Conservation (phyloP, 2,113 vertebrate genomes). For the Salvelinus namaycush region DNA sequence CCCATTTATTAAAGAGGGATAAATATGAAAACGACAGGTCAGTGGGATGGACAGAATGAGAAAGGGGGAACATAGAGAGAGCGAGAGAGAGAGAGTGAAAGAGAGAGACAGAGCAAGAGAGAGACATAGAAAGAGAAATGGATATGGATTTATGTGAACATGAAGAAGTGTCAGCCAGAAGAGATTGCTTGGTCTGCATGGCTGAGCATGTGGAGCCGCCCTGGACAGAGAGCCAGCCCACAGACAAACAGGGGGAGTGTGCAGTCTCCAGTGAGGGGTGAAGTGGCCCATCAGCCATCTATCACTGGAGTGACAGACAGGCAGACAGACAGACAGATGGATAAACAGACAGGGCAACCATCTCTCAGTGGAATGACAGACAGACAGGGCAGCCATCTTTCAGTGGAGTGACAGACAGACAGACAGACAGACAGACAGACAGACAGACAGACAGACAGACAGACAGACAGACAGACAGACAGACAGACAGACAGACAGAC, state of each 20-base stretch:
- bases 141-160: slow-evolving; percentile 51
- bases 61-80: background rate
- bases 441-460: too few relatives aligned
- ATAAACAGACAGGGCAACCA: too few relatives aligned
- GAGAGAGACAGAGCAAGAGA: background rate
- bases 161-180: slow-evolving; percentile 42
- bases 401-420: background rate
- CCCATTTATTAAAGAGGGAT: background rate
- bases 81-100: background rate
- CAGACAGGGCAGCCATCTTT: background rate
- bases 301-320: slow-evolving; percentile 42
- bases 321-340: background rate
- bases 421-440: too few relatives aligned
- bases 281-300: slow-evolving; percentile 48
- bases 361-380: background rate
- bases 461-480: too few relatives aligned
- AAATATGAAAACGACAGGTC: background rate
- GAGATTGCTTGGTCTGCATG: slow-evolving; percentile 62
- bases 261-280: slow-evolving; percentile 56
- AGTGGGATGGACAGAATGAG: background rate
- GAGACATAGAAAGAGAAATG: slow-evolving; percentile 8
- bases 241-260: slow-evolving; percentile 2
- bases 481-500: too few relatives aligned
- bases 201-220: slow-evolving; percentile 40
- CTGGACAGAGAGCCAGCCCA: slow-evolving; percentile 1